phyloP scores from a whole-genome alignment of 1,140 invertebrate genomes.

The Anthonomus grandis region DNA sequence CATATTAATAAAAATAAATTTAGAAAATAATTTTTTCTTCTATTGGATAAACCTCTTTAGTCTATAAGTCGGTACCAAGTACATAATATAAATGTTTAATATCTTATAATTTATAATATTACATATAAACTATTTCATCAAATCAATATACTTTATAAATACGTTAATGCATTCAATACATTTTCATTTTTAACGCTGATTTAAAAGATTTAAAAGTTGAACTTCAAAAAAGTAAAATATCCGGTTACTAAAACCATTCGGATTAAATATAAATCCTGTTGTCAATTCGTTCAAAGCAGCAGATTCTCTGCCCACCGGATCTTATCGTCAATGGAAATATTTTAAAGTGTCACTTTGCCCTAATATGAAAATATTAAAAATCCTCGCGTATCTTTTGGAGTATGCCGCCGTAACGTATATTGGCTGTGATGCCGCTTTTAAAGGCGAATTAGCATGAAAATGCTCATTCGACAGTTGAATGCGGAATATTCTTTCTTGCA shows the following conservation, averaged over 20 bases:
- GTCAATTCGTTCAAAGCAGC: constrained; percentile 31
- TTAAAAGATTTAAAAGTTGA: no score
- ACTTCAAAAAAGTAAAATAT: constrained; percentile 10
- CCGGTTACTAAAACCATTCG: constrained; percentile 20
- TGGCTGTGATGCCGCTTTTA: constrained; percentile 37
- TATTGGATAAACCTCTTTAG: no score
- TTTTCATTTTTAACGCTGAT: no score
- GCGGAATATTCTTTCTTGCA: constrained; percentile 29
- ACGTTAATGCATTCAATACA: no score
- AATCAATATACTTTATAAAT: no score
- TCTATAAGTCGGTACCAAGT: no score
- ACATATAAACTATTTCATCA: no score
- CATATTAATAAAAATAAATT: no score
- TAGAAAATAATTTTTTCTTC: no score
- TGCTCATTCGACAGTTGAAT: constrained; percentile 45
- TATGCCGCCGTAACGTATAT: constrained; percentile 8
- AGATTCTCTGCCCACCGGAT: constrained; percentile 23
- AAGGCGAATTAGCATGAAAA: constrained; percentile 46
- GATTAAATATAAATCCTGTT: constrained; percentile 39
- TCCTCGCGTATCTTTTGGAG: constrained; percentile 41
- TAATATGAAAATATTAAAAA: constrained; percentile 48
- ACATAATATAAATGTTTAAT: no score
- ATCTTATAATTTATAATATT: no score
- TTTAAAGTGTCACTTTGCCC: constrained; percentile 40
- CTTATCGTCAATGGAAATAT: constrained; percentile 39